Base-by-base conservation (phyloP, 2,113 vertebrate genomes). In the Odontophorus gujanensis region DNA sequence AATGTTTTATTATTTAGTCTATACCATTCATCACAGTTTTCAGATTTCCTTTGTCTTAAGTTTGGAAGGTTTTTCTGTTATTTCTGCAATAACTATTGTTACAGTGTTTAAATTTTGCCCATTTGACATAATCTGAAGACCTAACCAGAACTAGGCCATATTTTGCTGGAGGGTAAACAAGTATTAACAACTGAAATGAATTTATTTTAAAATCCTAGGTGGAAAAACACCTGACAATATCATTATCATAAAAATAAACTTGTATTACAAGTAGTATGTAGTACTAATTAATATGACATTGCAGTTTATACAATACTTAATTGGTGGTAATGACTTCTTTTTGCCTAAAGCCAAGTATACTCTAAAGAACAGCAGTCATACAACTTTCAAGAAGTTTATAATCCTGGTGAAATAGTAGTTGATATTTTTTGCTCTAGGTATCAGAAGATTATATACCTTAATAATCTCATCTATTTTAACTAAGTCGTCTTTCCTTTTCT, bases 71-170 rank as follows among this genome's bases (percentile, higher is more conserved):
- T 43, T 24, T 15, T 63, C 18, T 75, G 1, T 11, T 36, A 36
- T 7, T 36, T 16, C 26, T 6, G 14, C 8, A 76, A 10, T 61
- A 61, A 73, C 30, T 66, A 8, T 21, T 68, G 10, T 24, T 25
- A 7, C 45, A 82, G 4, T 57, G 18, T 16, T 38, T 6, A 9
- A 71, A 74, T 71, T 75, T 13, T 79, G 21, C 12, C 1, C 4
- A 21, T 87, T 66, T 62, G 20, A 7, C 22, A 78, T 30, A 53
- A 90, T 59, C 17, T 16, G 13, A 86, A 89, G 14, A 71, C 11
- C 3, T 57, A 36, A 50, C 1, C 1, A 3, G 24, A 62, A 66
- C 3, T 47, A 8, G 8, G 5, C 13, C 6, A 17, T 55, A 4
- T 14, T 66, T 6, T 53, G 22, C 6, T 84, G 22, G 4, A 63